Evolutionary conservation across 2,113 vertebrate genomes (phyloP).

Genomic region (Neolamprologus brichardi): DNA sequence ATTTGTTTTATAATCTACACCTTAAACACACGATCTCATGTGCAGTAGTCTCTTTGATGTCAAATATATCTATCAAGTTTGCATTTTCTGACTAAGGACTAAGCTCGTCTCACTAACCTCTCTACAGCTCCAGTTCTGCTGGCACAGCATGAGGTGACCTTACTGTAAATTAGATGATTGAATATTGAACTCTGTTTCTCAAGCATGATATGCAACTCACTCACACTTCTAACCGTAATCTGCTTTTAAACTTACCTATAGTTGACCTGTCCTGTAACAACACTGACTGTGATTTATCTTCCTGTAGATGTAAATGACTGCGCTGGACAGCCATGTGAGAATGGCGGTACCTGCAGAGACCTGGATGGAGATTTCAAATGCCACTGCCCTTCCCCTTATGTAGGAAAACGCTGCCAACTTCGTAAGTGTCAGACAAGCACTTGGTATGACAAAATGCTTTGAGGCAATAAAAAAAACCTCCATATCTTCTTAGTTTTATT

Average conservation of each 20-base stretch:
- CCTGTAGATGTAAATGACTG: conserved; percentile 74
- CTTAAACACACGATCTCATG: neutral
- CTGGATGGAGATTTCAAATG: conserved; percentile 74
- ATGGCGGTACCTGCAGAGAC: conserved; percentile 75
- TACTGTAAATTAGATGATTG: neutral
- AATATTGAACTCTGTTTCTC: neutral
- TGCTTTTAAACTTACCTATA: neutral
- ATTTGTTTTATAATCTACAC: neutral
- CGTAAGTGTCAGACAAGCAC: conserved; percentile 62
- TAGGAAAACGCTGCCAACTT: conserved; percentile 75
- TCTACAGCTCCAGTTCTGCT: neutral
- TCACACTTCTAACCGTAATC: neutral
- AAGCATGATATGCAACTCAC: conserved; percentile 1
- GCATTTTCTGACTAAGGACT: neutral
- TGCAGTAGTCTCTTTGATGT: neutral
- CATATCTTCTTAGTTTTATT: neutral
- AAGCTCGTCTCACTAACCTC: neutral
- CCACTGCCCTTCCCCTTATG: conserved; percentile 78
- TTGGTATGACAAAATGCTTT: neutral
- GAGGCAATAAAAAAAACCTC: neutral
- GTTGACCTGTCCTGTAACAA: neutral
- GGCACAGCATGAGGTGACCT: conserved; percentile 33
- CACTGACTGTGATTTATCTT: neutral
- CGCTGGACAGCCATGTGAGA: conserved; percentile 73
- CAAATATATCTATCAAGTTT: neutral